phyloP scores from a whole-genome alignment of 1,140 invertebrate species.

The Branchinecta lindahli region DNA sequence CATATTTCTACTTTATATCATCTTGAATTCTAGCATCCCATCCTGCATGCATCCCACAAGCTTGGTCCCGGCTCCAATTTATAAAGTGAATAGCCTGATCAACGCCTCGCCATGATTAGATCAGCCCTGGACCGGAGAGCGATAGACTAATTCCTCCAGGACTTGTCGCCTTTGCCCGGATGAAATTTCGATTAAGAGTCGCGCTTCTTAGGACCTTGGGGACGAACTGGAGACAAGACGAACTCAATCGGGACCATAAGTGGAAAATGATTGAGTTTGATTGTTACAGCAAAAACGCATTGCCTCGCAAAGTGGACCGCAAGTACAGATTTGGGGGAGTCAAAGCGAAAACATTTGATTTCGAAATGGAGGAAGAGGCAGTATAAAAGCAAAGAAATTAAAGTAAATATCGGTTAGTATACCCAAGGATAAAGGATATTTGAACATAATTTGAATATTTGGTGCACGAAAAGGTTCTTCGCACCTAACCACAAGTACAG shows the following conservation, averaged over 20 bases:
- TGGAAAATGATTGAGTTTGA: constrained; percentile 10
- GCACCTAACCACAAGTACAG: too few relatives aligned
- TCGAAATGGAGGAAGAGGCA: too few relatives aligned
- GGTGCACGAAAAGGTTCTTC: too few relatives aligned
- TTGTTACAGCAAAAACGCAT: constrained; percentile 3
- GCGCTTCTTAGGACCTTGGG: neutral
- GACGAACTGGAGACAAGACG: neutral
- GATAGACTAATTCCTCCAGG: neutral
- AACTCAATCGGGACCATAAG: neutral
- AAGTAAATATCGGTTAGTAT: too few relatives aligned
- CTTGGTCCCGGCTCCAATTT: neutral
- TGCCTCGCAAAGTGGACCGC: neutral
- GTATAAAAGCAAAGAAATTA: too few relatives aligned
- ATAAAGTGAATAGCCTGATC: constrained; percentile 10
- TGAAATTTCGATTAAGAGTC: constrained; percentile 9
- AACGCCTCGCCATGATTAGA: neutral
- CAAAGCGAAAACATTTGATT: too few relatives aligned
- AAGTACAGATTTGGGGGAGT: too few relatives aligned
- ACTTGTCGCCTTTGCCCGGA: neutral
- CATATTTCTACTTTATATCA: too few relatives aligned
- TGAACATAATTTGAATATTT: too few relatives aligned
- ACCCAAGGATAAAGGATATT: too few relatives aligned
- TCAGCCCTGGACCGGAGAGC: neutral
- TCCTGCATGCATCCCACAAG: neutral
- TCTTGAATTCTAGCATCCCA: neutral